Evolutionary conservation across 2,888 invertebrate species (phyloP).

Genomic region (Aphelenchoides bicaudatus): DNA sequence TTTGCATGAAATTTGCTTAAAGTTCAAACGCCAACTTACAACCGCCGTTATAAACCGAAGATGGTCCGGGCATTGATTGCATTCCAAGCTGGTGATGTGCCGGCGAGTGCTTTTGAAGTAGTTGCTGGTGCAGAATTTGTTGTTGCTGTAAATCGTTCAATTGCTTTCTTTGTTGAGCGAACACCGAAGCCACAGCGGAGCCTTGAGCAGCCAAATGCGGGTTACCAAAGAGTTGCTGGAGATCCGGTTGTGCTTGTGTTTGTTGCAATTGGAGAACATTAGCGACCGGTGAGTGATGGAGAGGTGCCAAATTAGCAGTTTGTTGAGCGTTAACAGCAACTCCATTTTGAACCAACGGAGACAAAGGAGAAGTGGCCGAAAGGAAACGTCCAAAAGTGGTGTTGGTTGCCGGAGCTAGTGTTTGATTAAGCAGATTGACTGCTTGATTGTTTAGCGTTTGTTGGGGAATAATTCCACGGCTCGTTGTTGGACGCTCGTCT

Average conservation of each 20-base stretch:
- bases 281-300: constrained; percentile 1
- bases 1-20: too few species aligned
- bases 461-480: neutral
- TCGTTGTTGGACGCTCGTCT: constrained; percentile 2
- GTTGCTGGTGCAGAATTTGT: constrained; percentile 4
- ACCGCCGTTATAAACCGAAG: too few species aligned
- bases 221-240: constrained; percentile 4
- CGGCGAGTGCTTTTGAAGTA: constrained; percentile 5
- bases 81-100: constrained; percentile 1
- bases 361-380: constrained; percentile 22
- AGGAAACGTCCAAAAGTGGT: constrained; percentile 10
- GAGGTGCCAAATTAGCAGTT: too few species aligned
- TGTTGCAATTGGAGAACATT: neutral
- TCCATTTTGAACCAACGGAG: constrained; percentile 19
- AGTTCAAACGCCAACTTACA: too few species aligned
- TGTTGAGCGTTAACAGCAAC: neutral
- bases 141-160: constrained; percentile 10
- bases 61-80: constrained; percentile 5
- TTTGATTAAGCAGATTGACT: neutral
- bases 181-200: neutral
- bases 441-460: neutral
- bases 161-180: constrained; percentile 10
- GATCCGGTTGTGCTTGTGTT: neutral
- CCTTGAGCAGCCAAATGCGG: constrained; percentile 1
- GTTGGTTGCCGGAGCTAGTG: neutral